phyloP scores from a whole-genome alignment of 2,888 invertebrate genomes.

The Rhaphigaster nebulosa region DNA sequence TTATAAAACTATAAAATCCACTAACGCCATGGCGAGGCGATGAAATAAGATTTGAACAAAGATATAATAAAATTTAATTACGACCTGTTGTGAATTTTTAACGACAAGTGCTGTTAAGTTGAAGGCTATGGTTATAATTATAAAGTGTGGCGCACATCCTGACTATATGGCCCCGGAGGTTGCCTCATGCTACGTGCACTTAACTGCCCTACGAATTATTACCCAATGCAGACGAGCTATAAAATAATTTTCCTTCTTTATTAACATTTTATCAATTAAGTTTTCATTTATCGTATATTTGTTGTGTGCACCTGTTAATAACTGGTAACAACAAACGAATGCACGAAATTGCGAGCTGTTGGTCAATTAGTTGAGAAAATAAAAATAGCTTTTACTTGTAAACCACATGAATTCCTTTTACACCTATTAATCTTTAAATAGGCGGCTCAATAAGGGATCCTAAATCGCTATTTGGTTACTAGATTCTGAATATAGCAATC shows the following conservation, averaged over 20 bases:
- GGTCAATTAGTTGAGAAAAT: too few species aligned
- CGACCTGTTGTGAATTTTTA: not conserved
- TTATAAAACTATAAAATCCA: not conserved
- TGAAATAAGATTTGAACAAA: not conserved
- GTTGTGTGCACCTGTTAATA: too few species aligned
- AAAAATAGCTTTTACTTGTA: too few species aligned
- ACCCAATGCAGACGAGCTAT: not conserved
- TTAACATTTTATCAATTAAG: not conserved
- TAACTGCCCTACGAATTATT: not conserved
- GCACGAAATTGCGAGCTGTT: too few species aligned
- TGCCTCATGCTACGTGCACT: not conserved
- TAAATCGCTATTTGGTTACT: too few species aligned
- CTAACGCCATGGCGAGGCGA: not conserved
- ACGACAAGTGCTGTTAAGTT: not conserved
- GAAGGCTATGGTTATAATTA: not conserved
- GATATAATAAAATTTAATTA: slow-evolving; percentile 18
- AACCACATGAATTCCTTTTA: too few species aligned
- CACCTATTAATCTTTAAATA: too few species aligned
- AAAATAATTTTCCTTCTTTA: not conserved
- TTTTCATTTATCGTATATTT: not conserved
- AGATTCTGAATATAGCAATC: too few species aligned
- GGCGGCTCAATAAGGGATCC: too few species aligned
- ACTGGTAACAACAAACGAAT: not conserved
- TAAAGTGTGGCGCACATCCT: not conserved
- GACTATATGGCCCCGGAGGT: not conserved